Evolutionary conservation across 2,888 invertebrate species (phyloP), one percentile per base, ranked within the genome.

Genomic region (Sminthurides aquaticus): DNA sequence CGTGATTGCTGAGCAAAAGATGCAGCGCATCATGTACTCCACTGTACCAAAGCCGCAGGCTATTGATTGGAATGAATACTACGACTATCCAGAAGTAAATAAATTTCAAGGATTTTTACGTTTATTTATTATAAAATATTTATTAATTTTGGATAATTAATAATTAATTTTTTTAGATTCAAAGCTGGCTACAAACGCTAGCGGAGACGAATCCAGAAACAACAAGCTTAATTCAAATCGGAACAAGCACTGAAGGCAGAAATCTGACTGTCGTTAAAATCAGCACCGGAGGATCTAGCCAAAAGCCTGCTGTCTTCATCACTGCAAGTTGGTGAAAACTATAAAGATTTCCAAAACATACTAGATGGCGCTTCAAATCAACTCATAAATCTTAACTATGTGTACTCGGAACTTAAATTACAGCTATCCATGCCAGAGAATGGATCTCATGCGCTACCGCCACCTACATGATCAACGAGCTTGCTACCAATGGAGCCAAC

Each of bases 381-480:
- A 59, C 8, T 8, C 25, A 22, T 20, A 58, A 58, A 58, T 34
- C 29, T 58, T 3, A 57, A n/a, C 48, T 59, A 43, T 11, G 5
- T 5, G 48, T 2, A 8, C 8, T 8, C 11, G 22, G 11, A 24
- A 29, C 8, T n/a, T 58, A 34, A 27, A 24, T 26, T 27, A 1
- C 25, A 67, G 69, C 90, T n/a, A 91, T 91, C 70, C 92, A 93
- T 75, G 89, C 91, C 0, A 83, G 95, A 25, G 96, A 96, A 81
- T 96, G 68, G 67, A 70, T 70, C 34, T 48, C 65, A 15, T 20
- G 64, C 18, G 64, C 70, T 1, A 67, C 68, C 0, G 65, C 62
- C 1, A 66, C 63, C 5, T 70, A 66, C 61, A 65, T 70, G 3
- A 70, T 70, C 49, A 81, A 83, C 0, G 82, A 82, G 49, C 43